phyloP scores from a whole-genome alignment of 1,140 invertebrate genomes.

The Nasonia longicornis region DNA sequence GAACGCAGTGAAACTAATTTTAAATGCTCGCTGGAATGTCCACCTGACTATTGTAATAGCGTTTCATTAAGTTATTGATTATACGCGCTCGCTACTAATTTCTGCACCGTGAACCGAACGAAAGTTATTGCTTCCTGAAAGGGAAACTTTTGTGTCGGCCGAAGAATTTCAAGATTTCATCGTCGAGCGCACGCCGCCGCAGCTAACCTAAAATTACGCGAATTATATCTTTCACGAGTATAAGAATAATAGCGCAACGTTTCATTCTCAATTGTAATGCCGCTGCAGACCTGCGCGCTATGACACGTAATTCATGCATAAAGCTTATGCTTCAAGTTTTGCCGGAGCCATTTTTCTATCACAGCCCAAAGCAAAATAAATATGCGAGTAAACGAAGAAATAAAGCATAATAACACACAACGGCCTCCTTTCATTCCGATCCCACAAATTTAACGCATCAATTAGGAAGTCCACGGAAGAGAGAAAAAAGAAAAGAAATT shows the following conservation, averaged over 20 bases:
- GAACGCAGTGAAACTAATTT: background rate
- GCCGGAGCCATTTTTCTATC: background rate
- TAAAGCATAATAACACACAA: background rate
- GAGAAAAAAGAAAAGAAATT: background rate
- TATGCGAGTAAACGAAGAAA: background rate
- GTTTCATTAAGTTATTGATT: conserved; percentile 5
- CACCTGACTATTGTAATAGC: background rate
- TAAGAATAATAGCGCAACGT: conserved; percentile 26
- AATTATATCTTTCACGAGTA: conserved; percentile 40
- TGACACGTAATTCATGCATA: background rate
- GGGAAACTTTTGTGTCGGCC: conserved; percentile 29
- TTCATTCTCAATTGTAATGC: conserved; percentile 26
- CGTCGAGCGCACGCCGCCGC: background rate
- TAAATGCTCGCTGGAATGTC: background rate
- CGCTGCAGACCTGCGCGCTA: background rate
- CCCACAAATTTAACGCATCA: conserved; percentile 12
- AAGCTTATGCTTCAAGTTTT: background rate
- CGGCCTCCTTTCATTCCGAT: background rate
- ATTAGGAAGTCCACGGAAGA: background rate
- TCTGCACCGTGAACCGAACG: background rate
- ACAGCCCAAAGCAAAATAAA: no score
- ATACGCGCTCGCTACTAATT: background rate
- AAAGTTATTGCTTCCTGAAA: conserved; percentile 38
- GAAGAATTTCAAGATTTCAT: conserved; percentile 42
- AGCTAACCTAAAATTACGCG: conserved; percentile 23